Evolutionary conservation across 1,140 invertebrate genomes (phyloP).

Genomic region (Monochamus saltuarius): DNA sequence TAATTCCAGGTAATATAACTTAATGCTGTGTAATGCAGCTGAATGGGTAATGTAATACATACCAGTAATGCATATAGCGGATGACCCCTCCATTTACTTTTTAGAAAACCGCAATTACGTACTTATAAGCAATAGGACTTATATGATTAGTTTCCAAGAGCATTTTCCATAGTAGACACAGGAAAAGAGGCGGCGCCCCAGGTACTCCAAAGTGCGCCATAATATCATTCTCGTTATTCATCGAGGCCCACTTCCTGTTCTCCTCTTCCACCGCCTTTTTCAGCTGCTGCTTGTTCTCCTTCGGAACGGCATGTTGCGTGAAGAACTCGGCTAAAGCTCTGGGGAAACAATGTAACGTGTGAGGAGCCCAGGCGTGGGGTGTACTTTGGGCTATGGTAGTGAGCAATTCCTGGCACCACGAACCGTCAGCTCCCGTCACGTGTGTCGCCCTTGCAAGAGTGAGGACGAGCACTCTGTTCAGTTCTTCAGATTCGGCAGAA

Average conservation of each 20-base stretch:
- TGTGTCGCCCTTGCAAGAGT: conserved; percentile 93
- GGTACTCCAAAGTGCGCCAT: conserved; percentile 92
- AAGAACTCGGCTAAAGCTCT: conserved; percentile 85
- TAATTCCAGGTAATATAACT: no score
- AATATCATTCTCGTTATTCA: conserved; percentile 95
- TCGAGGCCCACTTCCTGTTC: conserved; percentile 93
- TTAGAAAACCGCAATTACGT: conserved; percentile 44
- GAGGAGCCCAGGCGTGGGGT: conserved; percentile 90
- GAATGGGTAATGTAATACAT: no score
- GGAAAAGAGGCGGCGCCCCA: conserved; percentile 83
- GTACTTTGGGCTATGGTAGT: conserved; percentile 91
- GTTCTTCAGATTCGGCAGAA: conserved; percentile 91
- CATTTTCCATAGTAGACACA: conserved; percentile 94
- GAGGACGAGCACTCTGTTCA: conserved; percentile 88
- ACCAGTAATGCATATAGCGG: no score
- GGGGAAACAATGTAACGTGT: conserved; percentile 90
- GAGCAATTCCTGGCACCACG: conserved; percentile 89
- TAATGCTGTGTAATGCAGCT: no score
- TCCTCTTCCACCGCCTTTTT: conserved; percentile 94
- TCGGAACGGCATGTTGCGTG: conserved; percentile 75
- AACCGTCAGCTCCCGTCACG: conserved; percentile 79
- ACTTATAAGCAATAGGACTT: conserved; percentile 92
- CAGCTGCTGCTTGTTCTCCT: conserved; percentile 87
- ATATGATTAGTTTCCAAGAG: conserved; percentile 92
- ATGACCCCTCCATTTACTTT: no score